A percentile compares a stretch with the other conserved stretches of the same genome.
phyloP scores from a whole-genome alignment of 1,140 invertebrate species.

The Conus betulinus region DNA sequence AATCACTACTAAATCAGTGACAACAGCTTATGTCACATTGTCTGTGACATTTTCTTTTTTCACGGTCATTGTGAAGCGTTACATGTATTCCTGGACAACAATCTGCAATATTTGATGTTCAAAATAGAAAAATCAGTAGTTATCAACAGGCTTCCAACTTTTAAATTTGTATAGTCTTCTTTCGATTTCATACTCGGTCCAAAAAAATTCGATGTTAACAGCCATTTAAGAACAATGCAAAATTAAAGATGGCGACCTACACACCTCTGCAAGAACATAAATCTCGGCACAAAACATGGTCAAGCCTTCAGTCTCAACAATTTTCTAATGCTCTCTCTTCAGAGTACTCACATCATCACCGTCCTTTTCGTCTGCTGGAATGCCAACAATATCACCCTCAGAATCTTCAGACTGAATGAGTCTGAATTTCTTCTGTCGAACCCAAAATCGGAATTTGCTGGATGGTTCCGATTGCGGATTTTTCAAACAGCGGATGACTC shows the following conservation, averaged over 20 bases:
- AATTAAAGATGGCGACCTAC: constrained; percentile 35
- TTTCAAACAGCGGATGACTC: constrained; percentile 41
- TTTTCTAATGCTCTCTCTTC: not conserved
- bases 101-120: no score
- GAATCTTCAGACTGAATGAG: constrained; percentile 46
- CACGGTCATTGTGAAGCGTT: no score
- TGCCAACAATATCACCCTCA: constrained; percentile 41
- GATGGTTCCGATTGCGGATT: constrained; percentile 36
- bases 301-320: not conserved
- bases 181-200: constrained; percentile 26
- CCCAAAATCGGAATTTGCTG: constrained; percentile 50
- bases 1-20: no score
- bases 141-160: no score
- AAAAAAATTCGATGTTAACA: not conserved
- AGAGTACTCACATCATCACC: constrained; percentile 38
- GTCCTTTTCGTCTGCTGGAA: constrained; percentile 42
- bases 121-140: no score
- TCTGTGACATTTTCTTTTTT: no score
- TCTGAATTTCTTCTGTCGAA: constrained; percentile 46
- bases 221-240: constrained; percentile 30
- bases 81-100: no score
- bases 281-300: not conserved
- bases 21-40: no score
- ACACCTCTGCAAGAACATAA: not conserved
- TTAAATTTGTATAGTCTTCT: not conserved